Base-by-base conservation (phyloP, 2,113 vertebrate genomes). In the Microcebus lehilahytsara region DNA sequence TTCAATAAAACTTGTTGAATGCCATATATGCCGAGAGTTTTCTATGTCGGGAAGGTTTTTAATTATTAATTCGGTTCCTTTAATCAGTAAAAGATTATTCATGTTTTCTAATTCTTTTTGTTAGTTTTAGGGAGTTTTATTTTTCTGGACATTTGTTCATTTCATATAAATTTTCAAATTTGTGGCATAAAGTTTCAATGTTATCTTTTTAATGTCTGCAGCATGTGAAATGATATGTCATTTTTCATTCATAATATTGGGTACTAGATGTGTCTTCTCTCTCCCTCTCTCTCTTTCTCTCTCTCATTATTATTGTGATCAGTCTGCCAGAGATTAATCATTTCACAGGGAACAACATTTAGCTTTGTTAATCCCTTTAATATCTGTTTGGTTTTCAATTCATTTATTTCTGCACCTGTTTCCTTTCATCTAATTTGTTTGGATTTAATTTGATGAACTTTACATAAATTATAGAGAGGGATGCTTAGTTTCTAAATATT, bases 1-100 rank as follows among this genome's bases (percentile, higher is more conserved):
- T 96, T 89, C n/a, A 56, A 23, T 83, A 92, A 85, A 92, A 95
- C 72, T 95, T 95, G 34, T 80, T 79, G 79, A 95, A 92, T 74
- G 46, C 46, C 79, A 60, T 89, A 8, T 74, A 89, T 25, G 64
- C 64, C 72, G 80, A 74, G 6, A 79, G 64, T 80, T 95, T 93
- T 95, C 56, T 89, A 34, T 93, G 72, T 46, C 69, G 42, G 66
- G 66, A 79, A 78, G 10, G 20, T 78, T 92, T 93, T 89, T 30
- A 89, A 85, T 89, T 79, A 85, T 37, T 67, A 14, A 58, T 51
- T 91, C 46, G 74, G 0, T 92, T 92, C n/a, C 17, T 30, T 96
- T 72, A 58, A 89, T 79, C 20, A 58, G 46, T 89, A 86, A 89
- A 86, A 40, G 74, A 69, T 81, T 86, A 81, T 37, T 81, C 30